These are phyloP conservation scores for Acrossocheilus fasciatus DNA, from an alignment of 2,797 vertebrate species.

Conservation along the genomic window DNA sequence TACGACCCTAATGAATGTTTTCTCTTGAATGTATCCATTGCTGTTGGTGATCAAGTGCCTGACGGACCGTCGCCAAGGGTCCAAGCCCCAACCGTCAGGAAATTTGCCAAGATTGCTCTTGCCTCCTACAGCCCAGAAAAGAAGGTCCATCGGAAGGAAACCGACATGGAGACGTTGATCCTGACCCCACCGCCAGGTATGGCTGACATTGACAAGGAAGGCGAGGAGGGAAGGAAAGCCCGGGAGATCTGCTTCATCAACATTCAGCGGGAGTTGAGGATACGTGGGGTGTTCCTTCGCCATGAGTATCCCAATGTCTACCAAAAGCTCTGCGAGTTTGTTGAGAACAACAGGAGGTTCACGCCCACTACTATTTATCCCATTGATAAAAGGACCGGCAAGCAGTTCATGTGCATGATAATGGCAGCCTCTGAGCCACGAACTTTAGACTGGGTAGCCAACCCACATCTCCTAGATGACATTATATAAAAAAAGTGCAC, in stretches of 20 bases:
- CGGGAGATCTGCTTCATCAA: constrained; percentile 97
- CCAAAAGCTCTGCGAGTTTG: constrained; percentile 96
- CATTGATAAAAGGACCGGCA: constrained; percentile 95
- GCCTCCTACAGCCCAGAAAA: constrained; percentile 92
- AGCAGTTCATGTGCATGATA: constrained; percentile 99
- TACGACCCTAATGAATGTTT: constrained; percentile 98
- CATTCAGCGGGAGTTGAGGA: constrained; percentile 95
- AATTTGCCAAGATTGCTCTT: constrained; percentile 96
- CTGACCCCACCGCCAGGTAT: constrained; percentile 95
- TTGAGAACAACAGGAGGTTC: constrained; percentile 94
- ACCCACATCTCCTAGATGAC: constrained; percentile 96
- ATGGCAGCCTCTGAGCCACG: constrained; percentile 98
- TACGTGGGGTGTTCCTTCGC: constrained; percentile 94
- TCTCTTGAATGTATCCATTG: constrained; percentile 97
- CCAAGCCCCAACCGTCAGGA: constrained; percentile 91
- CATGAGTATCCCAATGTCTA: constrained; percentile 95
- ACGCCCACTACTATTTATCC: constrained; percentile 98
- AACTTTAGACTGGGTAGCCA: constrained; percentile 96
- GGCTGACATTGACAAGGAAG: constrained; percentile 92
- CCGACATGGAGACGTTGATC: constrained; percentile 96
- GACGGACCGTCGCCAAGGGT: constrained; percentile 88
- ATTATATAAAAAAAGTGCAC: constrained; percentile 87
- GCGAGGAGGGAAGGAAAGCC: constrained; percentile 92
- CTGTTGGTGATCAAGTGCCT: constrained; percentile 88
- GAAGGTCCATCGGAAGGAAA: constrained; percentile 86